Evolutionary conservation across 2,797 vertebrate genomes (phyloP), one percentile per base, ranked within the genome.

Genomic region (Cynodonichthys magdalenae): DNA sequence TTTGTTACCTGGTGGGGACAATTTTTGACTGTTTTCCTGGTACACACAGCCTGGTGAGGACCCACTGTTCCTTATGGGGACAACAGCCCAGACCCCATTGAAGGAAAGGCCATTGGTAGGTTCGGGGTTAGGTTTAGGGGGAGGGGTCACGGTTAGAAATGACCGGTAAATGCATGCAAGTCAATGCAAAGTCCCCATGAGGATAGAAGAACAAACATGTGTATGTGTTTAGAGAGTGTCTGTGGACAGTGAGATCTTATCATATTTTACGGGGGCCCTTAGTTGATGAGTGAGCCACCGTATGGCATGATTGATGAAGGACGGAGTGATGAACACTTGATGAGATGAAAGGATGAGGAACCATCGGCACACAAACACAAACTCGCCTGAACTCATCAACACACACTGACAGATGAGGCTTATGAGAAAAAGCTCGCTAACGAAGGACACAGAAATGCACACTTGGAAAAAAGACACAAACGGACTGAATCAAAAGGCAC

Each of bases 311-410:
- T 86, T 85, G 90, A 90, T 90, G 89, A 89, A 77, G 74, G 82
- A 87, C 15, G 10, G 76, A 82, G 81, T 81, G 87, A 90, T 86
- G 89, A 90, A 80, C 77, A 73, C 87, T 87, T 86, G 82, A 89
- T 77, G 86, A 88, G 86, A 92, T 89, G 85, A 92, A 89, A 86
- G 88, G 80, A 75, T 80, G 84, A 83, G 85, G 85, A 84, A 86
- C 75, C 73, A 83, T 81, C 72, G 61, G 71, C 69, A 60, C 15
- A 7, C 72, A 75, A 63, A 80, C 54, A 34, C 60, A 5, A 1
- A 53, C 58, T 39, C 24, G 51, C 55, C 28, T 44, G 52, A 66
- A 18, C 67, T 55, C 64, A 46, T 66, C 48, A n/a, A 49, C 66
- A 58, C 49, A 59, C 53, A 20, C 65, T 9, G 44, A 69, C 27